Percentiles rank a stretch among this genome's conserved stretches.
Conservation (phyloP, 2,113 vertebrate genomes). For the Ctenodactylus gundi region DNA sequence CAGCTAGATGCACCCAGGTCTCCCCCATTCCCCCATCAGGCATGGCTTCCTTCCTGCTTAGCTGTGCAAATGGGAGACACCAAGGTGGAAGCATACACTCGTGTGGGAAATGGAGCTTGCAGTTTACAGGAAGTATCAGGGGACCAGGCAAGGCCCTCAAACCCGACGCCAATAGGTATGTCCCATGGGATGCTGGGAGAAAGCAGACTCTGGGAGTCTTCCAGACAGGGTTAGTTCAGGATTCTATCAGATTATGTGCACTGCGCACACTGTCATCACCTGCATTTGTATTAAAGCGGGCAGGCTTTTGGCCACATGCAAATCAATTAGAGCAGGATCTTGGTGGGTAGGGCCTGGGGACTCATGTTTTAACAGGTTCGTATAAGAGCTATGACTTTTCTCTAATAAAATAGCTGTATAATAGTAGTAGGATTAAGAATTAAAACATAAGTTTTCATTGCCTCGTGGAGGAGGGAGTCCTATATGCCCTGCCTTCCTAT, state of each 20-base stretch:
- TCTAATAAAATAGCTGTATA: neutral
- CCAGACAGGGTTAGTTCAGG: neutral
- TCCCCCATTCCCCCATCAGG: neutral
- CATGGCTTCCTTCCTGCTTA: neutral
- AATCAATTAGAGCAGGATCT: neutral
- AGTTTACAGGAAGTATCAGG: neutral
- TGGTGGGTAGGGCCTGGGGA: neutral
- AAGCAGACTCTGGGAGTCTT: neutral
- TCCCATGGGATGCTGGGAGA: neutral
- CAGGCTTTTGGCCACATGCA: neutral
- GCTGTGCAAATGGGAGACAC: neutral
- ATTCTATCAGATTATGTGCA: accelerated
- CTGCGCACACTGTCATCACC: too few relatives aligned
- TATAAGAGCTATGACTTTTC: neutral
- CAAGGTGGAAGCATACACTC: neutral
- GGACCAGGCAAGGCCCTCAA: neutral
- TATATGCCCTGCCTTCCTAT: neutral
- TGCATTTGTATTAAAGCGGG: neutral
- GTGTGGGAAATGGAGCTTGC: neutral
- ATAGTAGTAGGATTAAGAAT: neutral
- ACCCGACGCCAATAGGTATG: neutral
- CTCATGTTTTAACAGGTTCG: neutral
- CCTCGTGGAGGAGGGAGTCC: neutral
- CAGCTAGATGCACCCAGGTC: neutral
- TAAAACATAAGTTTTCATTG: neutral